Evolutionary conservation across 2,113 vertebrate species (phyloP).

Genomic region (Catagonus wagneri): DNA sequence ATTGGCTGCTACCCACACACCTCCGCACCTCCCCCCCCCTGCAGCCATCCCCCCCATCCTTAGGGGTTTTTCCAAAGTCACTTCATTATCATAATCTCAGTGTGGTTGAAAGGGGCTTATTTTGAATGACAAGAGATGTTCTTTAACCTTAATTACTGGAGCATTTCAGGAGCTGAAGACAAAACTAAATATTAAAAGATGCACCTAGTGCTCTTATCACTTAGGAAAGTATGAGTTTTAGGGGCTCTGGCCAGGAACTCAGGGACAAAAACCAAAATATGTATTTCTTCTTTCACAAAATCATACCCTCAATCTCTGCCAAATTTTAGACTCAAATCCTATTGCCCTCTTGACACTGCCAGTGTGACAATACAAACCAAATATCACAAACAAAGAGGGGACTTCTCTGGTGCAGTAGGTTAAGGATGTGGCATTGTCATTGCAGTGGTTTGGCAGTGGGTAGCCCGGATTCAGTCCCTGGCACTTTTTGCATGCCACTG

Average conservation of each 20-base stretch:
- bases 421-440: no score
- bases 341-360: not conserved
- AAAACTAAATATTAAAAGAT: not conserved
- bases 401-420: no score
- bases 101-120: not conserved
- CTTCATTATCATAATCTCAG: not conserved
- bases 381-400: not conserved
- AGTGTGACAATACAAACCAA: not conserved
- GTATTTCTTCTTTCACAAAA: not conserved
- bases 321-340: not conserved
- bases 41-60: not conserved
- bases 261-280: not conserved
- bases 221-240: not conserved
- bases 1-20: not conserved
- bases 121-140: not conserved
- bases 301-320: not conserved
- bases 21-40: not conserved
- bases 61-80: not conserved
- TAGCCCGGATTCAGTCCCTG: no score
- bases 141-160: not conserved
- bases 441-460: no score
- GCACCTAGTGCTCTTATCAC: not conserved
- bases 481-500: no score
- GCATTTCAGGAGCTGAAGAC: not conserved
- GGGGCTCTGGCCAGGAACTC: not conserved